These are phyloP conservation scores for Drosophila nr. perissopoda DNA, from an alignment of 2,888 invertebrate genomes.

Conservation along the genomic window DNA sequence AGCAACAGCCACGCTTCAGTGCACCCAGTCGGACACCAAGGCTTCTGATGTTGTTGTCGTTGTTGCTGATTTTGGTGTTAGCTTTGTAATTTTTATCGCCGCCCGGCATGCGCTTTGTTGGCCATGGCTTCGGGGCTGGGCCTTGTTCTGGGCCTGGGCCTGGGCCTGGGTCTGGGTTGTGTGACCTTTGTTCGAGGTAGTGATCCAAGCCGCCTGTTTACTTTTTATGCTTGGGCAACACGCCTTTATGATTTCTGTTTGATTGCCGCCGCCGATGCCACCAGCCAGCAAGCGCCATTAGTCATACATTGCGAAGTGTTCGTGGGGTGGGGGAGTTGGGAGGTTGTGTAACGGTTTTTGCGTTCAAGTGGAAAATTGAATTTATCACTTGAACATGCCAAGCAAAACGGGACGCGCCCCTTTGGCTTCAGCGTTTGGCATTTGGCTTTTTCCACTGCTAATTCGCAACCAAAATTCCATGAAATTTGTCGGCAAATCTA, in stretches of 20 bases:
- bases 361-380: conserved; percentile 80
- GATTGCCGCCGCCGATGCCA: conserved; percentile 70
- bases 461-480: conserved; percentile 57
- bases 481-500: conserved; percentile 69
- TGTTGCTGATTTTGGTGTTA: conserved; percentile 29
- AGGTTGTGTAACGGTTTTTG: conserved; percentile 38
- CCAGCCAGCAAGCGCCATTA: conserved; percentile 72
- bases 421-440: conserved; percentile 30
- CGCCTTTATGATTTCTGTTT: conserved; percentile 81
- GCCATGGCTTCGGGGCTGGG: background rate
- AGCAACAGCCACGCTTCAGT: conserved; percentile 57
- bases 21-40: conserved; percentile 47
- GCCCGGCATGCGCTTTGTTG: conserved; percentile 63
- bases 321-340: background rate
- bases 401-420: conserved; percentile 46
- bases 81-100: conserved; percentile 72
- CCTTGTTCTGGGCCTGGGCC: background rate
- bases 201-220: conserved; percentile 44
- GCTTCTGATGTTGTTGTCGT: conserved; percentile 4
- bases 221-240: conserved; percentile 78
- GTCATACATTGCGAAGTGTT: conserved; percentile 62
- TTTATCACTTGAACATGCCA: conserved; percentile 80
- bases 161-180: conserved; percentile 3
- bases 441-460: conserved; percentile 36
- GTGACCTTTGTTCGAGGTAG: conserved; percentile 56